Conservation (phyloP, 2,113 vertebrate species). For the Geothlypis trichas region DNA sequence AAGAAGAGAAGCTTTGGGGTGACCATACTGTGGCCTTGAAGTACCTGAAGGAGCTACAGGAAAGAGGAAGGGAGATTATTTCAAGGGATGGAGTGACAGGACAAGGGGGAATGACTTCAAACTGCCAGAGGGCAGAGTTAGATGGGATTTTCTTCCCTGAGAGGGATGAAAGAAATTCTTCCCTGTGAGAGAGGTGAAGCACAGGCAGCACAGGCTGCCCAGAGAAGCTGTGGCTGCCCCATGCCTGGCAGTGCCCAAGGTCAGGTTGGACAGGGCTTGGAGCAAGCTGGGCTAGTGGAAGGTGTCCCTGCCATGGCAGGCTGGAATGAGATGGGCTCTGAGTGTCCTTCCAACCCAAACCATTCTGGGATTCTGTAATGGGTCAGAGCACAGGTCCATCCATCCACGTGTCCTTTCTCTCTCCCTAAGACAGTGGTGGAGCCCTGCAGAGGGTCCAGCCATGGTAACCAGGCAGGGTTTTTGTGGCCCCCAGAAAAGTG, state of each 20-base stretch:
- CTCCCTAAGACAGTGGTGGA: neutral
- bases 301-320: neutral
- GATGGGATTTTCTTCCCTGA: neutral
- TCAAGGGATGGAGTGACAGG: neutral
- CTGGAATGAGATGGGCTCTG: neutral
- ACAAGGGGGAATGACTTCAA: neutral
- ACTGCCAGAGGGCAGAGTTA: neutral
- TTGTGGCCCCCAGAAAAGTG: neutral
- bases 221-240: neutral
- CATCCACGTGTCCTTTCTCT: neutral
- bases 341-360: neutral
- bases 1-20: neutral
- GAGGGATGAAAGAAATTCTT: neutral
- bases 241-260: neutral
- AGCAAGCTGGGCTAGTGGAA: accelerated
- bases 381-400: neutral
- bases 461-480: neutral
- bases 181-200: neutral
- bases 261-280: neutral
- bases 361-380: neutral
- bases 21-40: neutral
- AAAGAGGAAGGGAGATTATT: neutral
- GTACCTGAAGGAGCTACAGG: neutral
- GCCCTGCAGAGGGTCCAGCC: neutral
- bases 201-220: neutral